Conservation (phyloP, 2,888 invertebrate genomes). For the Zygaena filipendulae region DNA sequence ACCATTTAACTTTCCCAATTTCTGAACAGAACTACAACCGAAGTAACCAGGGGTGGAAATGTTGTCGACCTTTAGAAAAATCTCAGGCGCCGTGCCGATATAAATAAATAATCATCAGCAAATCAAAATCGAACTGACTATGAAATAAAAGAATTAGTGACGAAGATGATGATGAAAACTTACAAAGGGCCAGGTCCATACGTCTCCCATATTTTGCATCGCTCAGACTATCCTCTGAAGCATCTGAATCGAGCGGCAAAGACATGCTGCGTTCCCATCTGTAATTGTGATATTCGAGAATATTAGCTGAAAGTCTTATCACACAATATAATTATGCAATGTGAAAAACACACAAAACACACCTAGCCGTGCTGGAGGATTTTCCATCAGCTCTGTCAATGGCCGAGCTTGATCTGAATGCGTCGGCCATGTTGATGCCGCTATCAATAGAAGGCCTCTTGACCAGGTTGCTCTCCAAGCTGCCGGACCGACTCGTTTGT, state of each 20-base stretch:
- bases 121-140: too few relatives aligned
- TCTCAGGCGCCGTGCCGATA: conserved; percentile 58
- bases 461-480: conserved; percentile 64
- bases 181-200: conserved; percentile 89
- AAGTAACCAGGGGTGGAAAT: too few relatives aligned
- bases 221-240: conserved; percentile 51
- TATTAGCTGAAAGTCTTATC: neutral
- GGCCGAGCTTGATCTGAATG: conserved; percentile 56
- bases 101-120: conserved; percentile 60
- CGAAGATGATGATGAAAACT: conserved; percentile 65
- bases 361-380: conserved; percentile 46
- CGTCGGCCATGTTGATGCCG: conserved; percentile 78
- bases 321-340: neutral
- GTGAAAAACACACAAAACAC: conserved; percentile 16
- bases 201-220: conserved; percentile 70
- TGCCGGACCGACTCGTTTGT: conserved; percentile 54
- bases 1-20: too few relatives aligned
- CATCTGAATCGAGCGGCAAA: conserved; percentile 67
- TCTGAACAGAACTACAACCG: too few relatives aligned
- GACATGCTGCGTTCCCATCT: conserved; percentile 80
- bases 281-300: conserved; percentile 21
- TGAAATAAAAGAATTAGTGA: too few relatives aligned
- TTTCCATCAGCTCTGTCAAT: conserved; percentile 51
- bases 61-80: too few relatives aligned
- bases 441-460: conserved; percentile 83